These are phyloP conservation scores for Drosophila hydei DNA, from an alignment of 1,140 invertebrate genomes.

Conservation along the genomic window DNA sequence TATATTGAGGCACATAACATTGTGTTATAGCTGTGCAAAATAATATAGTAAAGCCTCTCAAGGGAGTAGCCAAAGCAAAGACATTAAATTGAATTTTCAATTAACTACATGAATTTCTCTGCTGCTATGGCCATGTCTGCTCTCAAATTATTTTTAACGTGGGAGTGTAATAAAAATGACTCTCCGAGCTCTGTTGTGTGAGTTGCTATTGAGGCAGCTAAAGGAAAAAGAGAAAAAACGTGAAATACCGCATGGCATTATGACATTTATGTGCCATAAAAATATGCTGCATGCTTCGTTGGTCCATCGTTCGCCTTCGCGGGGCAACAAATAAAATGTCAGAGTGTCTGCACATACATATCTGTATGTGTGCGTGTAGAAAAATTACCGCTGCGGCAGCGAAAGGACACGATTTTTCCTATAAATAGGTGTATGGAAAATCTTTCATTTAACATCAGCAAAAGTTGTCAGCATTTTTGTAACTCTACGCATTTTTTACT, in stretches of 20 bases:
- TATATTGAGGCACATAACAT: no score
- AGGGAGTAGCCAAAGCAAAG: no score
- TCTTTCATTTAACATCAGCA: constrained; percentile 1
- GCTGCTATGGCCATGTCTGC: no score
- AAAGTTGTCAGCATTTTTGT: constrained; percentile 42
- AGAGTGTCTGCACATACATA: constrained; percentile 20
- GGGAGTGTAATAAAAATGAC: constrained; percentile 12
- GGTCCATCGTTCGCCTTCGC: constrained; percentile 41
- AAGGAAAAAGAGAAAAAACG: neutral
- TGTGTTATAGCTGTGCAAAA: no score
- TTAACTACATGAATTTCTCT: neutral
- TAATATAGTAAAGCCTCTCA: no score
- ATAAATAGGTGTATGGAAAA: constrained; percentile 23
- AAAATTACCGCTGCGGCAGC: constrained; percentile 29
- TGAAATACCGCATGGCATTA: constrained; percentile 70
- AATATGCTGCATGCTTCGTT: constrained; percentile 73
- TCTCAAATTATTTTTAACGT: neutral
- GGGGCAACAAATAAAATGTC: constrained; percentile 60
- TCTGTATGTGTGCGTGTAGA: constrained; percentile 11
- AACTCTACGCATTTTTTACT: constrained; percentile 3
- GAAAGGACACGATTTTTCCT: neutral
- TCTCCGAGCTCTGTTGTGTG: no score
- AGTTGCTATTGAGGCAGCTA: neutral
- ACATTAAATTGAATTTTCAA: no score
- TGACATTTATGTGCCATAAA: constrained; percentile 79